A percentile compares a stretch with the other conserved stretches of the same genome.
These are phyloP conservation scores for Clytia hemisphaerica DNA, from an alignment of 30 jellyfish, hydroid and myxozoan species.

Conservation along the genomic window DNA sequence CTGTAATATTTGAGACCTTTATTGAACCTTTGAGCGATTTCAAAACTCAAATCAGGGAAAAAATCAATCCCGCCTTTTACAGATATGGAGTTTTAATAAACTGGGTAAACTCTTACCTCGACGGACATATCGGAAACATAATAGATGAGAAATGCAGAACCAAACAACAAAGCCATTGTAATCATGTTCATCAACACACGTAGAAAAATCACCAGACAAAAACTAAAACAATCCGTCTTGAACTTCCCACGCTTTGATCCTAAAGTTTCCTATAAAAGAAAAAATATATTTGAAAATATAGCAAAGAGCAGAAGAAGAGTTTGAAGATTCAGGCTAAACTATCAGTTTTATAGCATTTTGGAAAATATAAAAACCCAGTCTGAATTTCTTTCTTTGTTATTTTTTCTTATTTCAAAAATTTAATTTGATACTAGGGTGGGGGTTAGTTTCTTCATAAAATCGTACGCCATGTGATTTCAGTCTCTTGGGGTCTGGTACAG, in stretches of 20 bases:
- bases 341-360: background rate
- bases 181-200: conserved; percentile 51
- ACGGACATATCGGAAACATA: conserved; percentile 54
- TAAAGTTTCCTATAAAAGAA: conserved; percentile 48
- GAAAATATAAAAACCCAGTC: background rate
- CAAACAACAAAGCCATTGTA: conserved; percentile 53
- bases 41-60: too few relatives aligned
- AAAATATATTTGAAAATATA: background rate
- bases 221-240: conserved; percentile 20
- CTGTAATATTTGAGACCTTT: too few relatives aligned
- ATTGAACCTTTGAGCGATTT: too few relatives aligned
- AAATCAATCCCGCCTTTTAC: conserved; percentile 3
- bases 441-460: too few relatives aligned
- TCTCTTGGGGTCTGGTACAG: too few relatives aligned
- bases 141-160: conserved; percentile 49
- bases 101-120: conserved; percentile 4
- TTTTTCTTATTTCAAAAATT: too few relatives aligned
- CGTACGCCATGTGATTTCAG: too few relatives aligned
- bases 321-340: background rate
- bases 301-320: background rate
- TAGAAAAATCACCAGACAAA: conserved; percentile 25
- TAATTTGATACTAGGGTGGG: too few relatives aligned
- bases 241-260: conserved; percentile 23
- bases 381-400: too few relatives aligned
- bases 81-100: background rate